phyloP scores from a whole-genome alignment of 2,888 invertebrate species.

The Philereme transversata region DNA sequence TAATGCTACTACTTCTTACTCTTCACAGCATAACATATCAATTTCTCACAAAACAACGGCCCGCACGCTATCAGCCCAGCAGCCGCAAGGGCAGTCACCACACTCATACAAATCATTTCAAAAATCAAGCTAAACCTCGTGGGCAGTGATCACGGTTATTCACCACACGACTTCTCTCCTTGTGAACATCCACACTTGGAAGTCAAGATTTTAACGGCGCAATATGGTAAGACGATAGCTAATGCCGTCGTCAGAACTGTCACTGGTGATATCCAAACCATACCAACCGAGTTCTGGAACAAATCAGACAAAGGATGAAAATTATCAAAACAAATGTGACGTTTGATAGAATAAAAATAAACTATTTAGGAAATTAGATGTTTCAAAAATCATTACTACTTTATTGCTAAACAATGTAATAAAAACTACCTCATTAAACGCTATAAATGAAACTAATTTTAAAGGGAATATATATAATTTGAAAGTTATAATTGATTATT shows the following conservation, averaged over 20 bases:
- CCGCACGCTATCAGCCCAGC: conserved; percentile 50
- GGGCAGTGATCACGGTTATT: background rate
- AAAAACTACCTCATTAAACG: background rate
- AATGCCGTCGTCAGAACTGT: conserved; percentile 25
- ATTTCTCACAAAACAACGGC: conserved; percentile 52
- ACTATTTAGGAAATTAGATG: too few relatives aligned
- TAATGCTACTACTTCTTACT: conserved; percentile 36
- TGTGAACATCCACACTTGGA: conserved; percentile 20
- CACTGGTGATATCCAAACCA: conserved; percentile 37
- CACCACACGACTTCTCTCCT: conserved; percentile 8
- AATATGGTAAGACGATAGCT: conserved; percentile 27
- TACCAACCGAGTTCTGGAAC: conserved; percentile 41
- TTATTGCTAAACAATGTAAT: too few relatives aligned
- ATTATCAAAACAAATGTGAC: too few relatives aligned
- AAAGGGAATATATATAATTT: conserved; percentile 20
- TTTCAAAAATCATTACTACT: too few relatives aligned
- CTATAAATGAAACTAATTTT: conserved; percentile 18
- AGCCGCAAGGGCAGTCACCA: conserved; percentile 49
- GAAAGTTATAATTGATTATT: background rate
- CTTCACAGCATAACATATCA: conserved; percentile 47
- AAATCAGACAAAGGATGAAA: conserved; percentile 29
- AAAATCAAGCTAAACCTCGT: background rate
- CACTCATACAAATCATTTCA: conserved; percentile 57
- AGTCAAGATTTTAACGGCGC: conserved; percentile 15
- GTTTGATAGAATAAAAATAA: too few relatives aligned